These are phyloP conservation scores for Nemopilema nomurai DNA, from an alignment of 30 jellyfish, hydroid and myxozoan species.

Conservation along the genomic window DNA sequence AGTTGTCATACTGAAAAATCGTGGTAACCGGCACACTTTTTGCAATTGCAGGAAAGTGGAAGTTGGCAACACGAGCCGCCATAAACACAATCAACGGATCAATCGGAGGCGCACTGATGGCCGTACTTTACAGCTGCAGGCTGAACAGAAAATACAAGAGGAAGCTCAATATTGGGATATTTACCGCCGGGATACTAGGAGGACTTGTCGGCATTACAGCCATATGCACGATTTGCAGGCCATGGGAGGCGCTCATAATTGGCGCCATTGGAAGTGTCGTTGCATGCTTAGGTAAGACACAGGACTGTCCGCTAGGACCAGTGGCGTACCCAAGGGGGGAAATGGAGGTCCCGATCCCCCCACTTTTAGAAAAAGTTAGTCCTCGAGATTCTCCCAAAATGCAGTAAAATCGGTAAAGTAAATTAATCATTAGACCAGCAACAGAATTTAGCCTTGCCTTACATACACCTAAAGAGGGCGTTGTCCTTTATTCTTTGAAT, in stretches of 20 bases:
- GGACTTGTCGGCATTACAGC: conserved; percentile 88
- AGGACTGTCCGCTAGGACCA: not conserved
- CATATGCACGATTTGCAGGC: conserved; percentile 76
- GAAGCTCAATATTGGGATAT: conserved; percentile 59
- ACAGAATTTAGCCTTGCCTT: too few species aligned
- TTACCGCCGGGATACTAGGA: conserved; percentile 75
- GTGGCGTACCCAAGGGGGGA: too few species aligned
- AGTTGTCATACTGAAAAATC: too few species aligned
- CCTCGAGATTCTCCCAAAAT: too few species aligned
- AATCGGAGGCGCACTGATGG: conserved; percentile 80
- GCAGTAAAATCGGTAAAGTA: not conserved
- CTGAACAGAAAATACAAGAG: conserved; percentile 57
- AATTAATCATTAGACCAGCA: too few species aligned
- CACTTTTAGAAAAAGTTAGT: too few species aligned
- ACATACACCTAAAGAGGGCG: too few species aligned
- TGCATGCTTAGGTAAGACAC: conserved; percentile 43
- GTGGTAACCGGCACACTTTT: too few species aligned
- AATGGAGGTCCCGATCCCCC: too few species aligned
- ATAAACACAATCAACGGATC: conserved; percentile 82
- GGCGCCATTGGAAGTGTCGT: conserved; percentile 74
- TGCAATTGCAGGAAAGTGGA: conserved; percentile 80
- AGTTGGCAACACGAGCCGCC: conserved; percentile 86
- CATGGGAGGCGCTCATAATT: conserved; percentile 85
- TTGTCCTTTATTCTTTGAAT: too few species aligned
- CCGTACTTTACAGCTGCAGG: conserved; percentile 66